Evolutionary conservation across 1,140 invertebrate genomes (phyloP).

Genomic region (Apis dorsata): DNA sequence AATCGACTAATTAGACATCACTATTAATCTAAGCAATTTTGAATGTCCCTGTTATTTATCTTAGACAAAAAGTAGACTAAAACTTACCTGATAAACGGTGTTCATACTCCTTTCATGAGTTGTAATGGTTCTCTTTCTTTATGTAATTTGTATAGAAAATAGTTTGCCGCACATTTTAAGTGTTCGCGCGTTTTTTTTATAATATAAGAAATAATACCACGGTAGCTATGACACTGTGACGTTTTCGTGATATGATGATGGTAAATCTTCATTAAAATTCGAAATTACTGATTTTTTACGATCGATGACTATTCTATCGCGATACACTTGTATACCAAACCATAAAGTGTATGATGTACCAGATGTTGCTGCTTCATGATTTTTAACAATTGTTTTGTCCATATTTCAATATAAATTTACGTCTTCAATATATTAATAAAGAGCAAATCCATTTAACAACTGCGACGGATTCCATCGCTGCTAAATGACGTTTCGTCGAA

Average conservation of each 20-base stretch:
- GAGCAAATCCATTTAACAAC: neutral
- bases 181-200: neutral
- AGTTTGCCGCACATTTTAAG: neutral
- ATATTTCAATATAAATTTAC: no score
- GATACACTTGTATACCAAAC: neutral
- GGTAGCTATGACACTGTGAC: neutral
- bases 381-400: neutral
- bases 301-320: neutral
- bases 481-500: neutral
- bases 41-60: neutral
- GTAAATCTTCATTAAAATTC: neutral
- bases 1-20: neutral
- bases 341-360: neutral
- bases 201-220: neutral
- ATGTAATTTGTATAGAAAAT: neutral
- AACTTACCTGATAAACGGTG: conserved; percentile 37
- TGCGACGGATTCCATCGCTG: neutral
- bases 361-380: neutral
- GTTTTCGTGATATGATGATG: neutral
- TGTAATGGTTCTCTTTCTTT: conserved; percentile 13
- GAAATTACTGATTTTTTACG: neutral
- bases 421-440: neutral
- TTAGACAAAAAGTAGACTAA: neutral
- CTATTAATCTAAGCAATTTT: neutral
- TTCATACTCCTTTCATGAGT: conserved; percentile 26